Percentiles rank a stretch among this genome's conserved stretches.
phyloP scores from a whole-genome alignment of 2,888 invertebrate species.

The Mimas tiliae region DNA sequence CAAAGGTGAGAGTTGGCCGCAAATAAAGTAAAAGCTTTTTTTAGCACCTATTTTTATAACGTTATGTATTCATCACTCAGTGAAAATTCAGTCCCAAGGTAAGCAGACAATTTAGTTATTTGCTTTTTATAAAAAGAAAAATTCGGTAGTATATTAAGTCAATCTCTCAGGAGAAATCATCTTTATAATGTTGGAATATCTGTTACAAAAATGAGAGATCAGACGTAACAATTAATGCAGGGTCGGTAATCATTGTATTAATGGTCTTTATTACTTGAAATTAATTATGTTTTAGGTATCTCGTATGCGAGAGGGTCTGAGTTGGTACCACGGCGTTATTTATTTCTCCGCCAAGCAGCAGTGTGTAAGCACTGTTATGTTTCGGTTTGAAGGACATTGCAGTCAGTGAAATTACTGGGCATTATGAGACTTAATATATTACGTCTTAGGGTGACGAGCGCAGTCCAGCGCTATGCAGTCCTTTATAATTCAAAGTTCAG shows the following conservation, averaged over 20 bases:
- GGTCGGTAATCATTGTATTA: background rate
- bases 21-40: slow-evolving; percentile 23
- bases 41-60: slow-evolving; percentile 12
- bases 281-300: no score
- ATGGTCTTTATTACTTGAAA: background rate
- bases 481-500: no score
- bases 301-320: no score
- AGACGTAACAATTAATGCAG: background rate
- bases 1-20: slow-evolving; percentile 8
- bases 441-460: no score
- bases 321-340: no score
- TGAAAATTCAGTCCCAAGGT: slow-evolving; percentile 11
- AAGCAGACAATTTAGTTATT: slow-evolving; percentile 24
- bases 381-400: no score
- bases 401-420: no score
- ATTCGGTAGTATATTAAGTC: slow-evolving; percentile 22
- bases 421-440: no score
- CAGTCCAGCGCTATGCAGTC: no score
- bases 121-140: slow-evolving; percentile 24
- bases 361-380: no score
- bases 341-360: no score
- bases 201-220: background rate
- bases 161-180: slow-evolving; percentile 26
- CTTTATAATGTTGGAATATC: slow-evolving; percentile 7
- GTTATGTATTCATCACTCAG: slow-evolving; percentile 19